These are phyloP conservation scores for Labrus mixtus DNA, from an alignment of 2,113 vertebrate species.

Conservation along the genomic window DNA sequence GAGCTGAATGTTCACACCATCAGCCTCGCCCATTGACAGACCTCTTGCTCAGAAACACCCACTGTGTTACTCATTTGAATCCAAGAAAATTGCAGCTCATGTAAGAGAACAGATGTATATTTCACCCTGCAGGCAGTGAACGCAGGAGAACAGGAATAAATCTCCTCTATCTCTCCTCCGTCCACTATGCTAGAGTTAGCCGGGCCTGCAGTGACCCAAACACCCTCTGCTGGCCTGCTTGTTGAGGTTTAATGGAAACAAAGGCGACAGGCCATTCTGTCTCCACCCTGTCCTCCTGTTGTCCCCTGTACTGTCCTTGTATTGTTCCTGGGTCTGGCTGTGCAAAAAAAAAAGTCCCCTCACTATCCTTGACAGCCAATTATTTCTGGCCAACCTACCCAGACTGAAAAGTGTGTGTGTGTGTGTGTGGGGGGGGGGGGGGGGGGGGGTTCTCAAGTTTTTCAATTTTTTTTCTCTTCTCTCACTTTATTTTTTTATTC, in stretches of 20 bases:
- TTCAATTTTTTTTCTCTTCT: constrained; percentile 39
- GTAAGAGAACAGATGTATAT: constrained; percentile 36
- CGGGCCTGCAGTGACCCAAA: constrained; percentile 47
- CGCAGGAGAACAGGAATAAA: constrained; percentile 35
- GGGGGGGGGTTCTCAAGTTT: too few relatives aligned
- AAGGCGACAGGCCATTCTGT: constrained; percentile 73
- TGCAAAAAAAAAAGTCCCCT: constrained; percentile 68
- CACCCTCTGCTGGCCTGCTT: constrained; percentile 56
- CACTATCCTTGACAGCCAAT: constrained; percentile 80
- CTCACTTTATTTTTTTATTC: constrained; percentile 17
- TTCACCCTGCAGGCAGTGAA: constrained; percentile 44
- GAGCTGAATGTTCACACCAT: constrained; percentile 28
- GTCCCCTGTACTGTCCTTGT: constrained; percentile 72
- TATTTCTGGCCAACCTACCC: constrained; percentile 82
- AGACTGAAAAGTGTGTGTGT: constrained; percentile 72
- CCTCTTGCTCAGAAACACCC: constrained; percentile 42
- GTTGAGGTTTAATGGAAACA: constrained; percentile 77
- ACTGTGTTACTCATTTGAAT: constrained; percentile 49
- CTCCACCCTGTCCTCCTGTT: constrained; percentile 70
- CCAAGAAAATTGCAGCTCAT: constrained; percentile 33
- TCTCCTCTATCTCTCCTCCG: constrained; percentile 43
- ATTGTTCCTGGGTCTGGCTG: constrained; percentile 65
- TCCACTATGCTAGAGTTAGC: constrained; percentile 39
- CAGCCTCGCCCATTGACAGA: constrained; percentile 17
- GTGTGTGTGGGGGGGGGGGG: too few relatives aligned